A percentile compares a stretch with the other conserved stretches of the same genome.
phyloP scores from a whole-genome alignment of 1,140 invertebrate genomes.

The Streblospio benedicti region DNA sequence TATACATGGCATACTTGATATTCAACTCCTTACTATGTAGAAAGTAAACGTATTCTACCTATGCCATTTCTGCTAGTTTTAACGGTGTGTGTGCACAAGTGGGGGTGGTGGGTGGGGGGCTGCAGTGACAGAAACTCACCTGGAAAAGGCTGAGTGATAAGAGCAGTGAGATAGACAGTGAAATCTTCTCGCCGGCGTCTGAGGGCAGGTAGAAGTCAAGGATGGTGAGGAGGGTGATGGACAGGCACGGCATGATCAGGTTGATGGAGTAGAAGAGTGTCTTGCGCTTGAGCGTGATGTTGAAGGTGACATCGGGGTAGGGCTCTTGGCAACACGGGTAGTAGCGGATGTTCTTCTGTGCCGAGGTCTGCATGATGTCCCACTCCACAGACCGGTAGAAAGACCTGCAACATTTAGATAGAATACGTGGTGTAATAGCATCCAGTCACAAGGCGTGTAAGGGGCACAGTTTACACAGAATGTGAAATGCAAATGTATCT shows the following conservation, averaged over 20 bases:
- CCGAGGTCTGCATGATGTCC: conserved; percentile 94
- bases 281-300: conserved; percentile 40
- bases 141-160: conserved; percentile 11
- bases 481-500: no score
- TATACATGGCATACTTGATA: no score
- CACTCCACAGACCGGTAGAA: no score
- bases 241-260: conserved; percentile 46
- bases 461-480: no score
- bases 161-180: conserved; percentile 5
- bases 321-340: conserved; percentile 54
- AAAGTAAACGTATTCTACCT: no score
- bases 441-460: no score
- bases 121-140: no score
- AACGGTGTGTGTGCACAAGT: no score
- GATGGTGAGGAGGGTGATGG: conserved; percentile 83
- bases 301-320: conserved; percentile 45
- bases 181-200: conserved; percentile 89
- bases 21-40: no score
- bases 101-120: no score
- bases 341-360: conserved; percentile 31
- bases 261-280: conserved; percentile 47
- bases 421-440: no score
- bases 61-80: no score
- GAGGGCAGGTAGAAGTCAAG: conserved; percentile 97
- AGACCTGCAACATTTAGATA: conserved; percentile 55